Base-by-base conservation (phyloP, 64 coral and sea anemone species). In the Exaiptasia diaphana region DNA sequence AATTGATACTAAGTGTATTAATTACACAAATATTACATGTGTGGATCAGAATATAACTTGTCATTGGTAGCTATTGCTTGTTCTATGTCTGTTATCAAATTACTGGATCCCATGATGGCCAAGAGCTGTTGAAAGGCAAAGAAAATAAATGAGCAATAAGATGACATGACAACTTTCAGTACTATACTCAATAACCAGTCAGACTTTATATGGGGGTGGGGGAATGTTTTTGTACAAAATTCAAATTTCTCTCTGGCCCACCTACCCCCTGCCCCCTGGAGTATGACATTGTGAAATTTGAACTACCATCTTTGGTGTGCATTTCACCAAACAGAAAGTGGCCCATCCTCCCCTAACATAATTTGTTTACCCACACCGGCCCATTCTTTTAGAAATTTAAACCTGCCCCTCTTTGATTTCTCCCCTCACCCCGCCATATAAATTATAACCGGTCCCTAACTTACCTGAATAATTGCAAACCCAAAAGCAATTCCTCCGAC, bases 401-500 rank as follows among this genome's bases (percentile, higher is more conserved):
- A n/a, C n/a, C n/a, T n/a, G n/a, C 28, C 0, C 8, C 54, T 7
- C 20, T 6, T 20, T 58, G 28, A 26, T 26, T 58, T 20, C n/a
- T 26, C 54, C 54, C 8, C 54, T 23, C 20, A 23, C 20, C 54
- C n/a, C 9, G 6, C 28, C 8, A 6, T 4, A 0, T 23, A 6
- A 22, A 3, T 53, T 7, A 3, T n/a, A n/a, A n/a, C n/a, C n/a
- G n/a, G n/a, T n/a, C n/a, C n/a, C 64, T 55, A 20, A 65, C 73
- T 21, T 31, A 89, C 91, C 86, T 95, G 91, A 37, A 95, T 57
- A 30, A 89, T 38, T 8, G 91, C 86, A 69, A 95, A 95, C 0
- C 91, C 91, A 80, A 95, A 95, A 6, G 91, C 91, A 27, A 95
- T 54, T 49, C 86, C 86, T 48, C 91, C 91, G 58, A 95, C 71